Conservation (phyloP, 2,888 invertebrate genomes). For the Apamea monoglypha region DNA sequence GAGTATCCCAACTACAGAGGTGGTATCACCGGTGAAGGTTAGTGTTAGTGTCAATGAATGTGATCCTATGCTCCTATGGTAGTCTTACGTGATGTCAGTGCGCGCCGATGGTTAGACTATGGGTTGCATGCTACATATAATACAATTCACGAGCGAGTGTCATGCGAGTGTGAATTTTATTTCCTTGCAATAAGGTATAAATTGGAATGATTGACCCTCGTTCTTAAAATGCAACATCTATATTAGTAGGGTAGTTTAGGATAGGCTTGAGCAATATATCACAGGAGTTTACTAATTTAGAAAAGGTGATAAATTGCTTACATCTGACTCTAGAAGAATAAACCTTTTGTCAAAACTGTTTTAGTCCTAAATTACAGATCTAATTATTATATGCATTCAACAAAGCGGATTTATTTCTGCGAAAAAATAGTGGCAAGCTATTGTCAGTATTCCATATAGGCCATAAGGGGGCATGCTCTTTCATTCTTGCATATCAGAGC, state of each 20-base stretch:
- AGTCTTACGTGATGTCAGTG: constrained; percentile 59
- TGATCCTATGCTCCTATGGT: constrained; percentile 53
- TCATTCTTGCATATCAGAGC: not conserved
- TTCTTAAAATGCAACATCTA: not conserved
- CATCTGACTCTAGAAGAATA: not conserved
- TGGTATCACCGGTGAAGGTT: constrained; percentile 52
- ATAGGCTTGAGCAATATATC: constrained; percentile 8
- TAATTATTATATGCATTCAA: not conserved
- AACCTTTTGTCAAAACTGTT: constrained; percentile 47
- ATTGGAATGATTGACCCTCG: not conserved
- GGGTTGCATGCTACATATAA: constrained; percentile 51
- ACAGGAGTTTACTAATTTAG: not conserved
- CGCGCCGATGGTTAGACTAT: constrained; percentile 55
- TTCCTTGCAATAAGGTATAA: not conserved
- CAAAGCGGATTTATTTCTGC: constrained; percentile 15
- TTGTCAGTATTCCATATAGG: not conserved
- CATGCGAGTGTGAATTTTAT: not conserved
- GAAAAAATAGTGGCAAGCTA: not conserved
- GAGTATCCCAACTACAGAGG: constrained; percentile 45
- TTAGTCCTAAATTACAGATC: not conserved
- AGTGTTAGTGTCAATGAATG: constrained; percentile 71
- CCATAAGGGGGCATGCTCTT: constrained; percentile 24
- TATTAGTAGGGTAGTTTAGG: constrained; percentile 17
- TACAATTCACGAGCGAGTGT: not conserved
- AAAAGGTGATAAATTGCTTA: constrained; percentile 3